Conservation (phyloP, 2,888 invertebrate genomes). For the Heterodera filipjevi region DNA sequence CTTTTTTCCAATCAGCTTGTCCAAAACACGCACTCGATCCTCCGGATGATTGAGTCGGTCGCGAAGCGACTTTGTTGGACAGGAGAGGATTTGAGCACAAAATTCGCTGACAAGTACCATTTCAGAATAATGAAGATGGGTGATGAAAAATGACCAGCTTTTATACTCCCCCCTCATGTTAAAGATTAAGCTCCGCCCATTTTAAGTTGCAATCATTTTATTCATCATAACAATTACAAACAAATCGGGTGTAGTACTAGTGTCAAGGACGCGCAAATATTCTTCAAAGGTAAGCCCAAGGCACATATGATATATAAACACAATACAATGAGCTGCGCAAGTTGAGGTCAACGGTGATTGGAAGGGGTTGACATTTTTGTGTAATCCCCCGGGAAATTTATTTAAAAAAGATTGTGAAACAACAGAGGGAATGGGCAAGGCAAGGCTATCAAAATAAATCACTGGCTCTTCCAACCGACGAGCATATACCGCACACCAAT, state of each 20-base stretch:
- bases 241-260: neutral
- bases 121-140: too few relatives aligned
- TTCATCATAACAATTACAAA: constrained; percentile 8
- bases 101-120: too few relatives aligned
- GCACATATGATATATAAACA: constrained; percentile 4
- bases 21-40: too few relatives aligned
- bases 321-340: constrained; percentile 6
- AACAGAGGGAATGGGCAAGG: neutral
- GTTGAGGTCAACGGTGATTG: constrained; percentile 6
- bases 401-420: neutral
- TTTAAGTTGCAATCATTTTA: neutral
- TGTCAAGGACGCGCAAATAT: neutral
- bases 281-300: neutral
- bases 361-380: neutral
- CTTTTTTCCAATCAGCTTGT: too few relatives aligned
- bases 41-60: too few relatives aligned
- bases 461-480: neutral
- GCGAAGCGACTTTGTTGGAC: too few relatives aligned
- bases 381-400: neutral
- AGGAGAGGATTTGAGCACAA: too few relatives aligned
- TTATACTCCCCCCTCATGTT: too few relatives aligned
- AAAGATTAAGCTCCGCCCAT: too few relatives aligned
- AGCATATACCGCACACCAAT: neutral
- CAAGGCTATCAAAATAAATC: constrained; percentile 17
- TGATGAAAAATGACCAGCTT: too few relatives aligned